Evolutionary conservation across 1,140 invertebrate species (phyloP), one percentile per base, ranked within the genome.

Genomic region (Campodea augens): DNA sequence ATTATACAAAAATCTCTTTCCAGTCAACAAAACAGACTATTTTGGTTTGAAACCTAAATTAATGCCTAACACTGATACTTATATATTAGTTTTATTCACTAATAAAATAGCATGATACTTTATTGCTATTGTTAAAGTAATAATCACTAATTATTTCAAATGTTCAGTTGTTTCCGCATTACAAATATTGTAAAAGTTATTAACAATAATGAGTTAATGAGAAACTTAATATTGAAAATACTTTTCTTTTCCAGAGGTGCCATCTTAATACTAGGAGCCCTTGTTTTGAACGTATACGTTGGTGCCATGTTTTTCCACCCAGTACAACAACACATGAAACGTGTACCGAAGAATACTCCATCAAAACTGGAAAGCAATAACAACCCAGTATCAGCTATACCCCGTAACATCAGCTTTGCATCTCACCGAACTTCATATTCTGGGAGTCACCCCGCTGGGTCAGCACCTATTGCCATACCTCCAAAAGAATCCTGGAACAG

Each of bases 221-320:
- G 10, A 13, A 10, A 7, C 13, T 42, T 21, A 15, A 20, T 2
- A 25, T 19, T 19, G 21, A 38, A 29, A 38, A 41, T 49, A 41
- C 29, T 40, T 43, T 50, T 42, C 50, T 45, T 54, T 67, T 59
- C 44, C 63, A 78, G 80, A 57, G 80, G 78, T 10, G 74, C 81
- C 2, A 75, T 87, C 18, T 60, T 90, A 10, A 72, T 90, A 25
- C 74, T 88, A 64, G 83, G 84, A 3, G 85, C 75, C 18, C 63
- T 88, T 2, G 79, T 81, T 43, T 60, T 89, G 13, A 83, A 89
- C 56, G 78, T 84, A 1, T 79, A 81, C 69, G 77, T 84, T 1
- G 79, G 80, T 5, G 83, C 84, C 3, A 57, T 87, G 19, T 70
- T 89, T 4, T 88, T 85, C 59, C 74, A 86, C 39, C 83, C 83